Percentiles rank a stretch among this genome's conserved stretches.
These are phyloP conservation scores for Pandion haliaetus DNA, from an alignment of 2,113 vertebrate genomes.

Conservation along the genomic window DNA sequence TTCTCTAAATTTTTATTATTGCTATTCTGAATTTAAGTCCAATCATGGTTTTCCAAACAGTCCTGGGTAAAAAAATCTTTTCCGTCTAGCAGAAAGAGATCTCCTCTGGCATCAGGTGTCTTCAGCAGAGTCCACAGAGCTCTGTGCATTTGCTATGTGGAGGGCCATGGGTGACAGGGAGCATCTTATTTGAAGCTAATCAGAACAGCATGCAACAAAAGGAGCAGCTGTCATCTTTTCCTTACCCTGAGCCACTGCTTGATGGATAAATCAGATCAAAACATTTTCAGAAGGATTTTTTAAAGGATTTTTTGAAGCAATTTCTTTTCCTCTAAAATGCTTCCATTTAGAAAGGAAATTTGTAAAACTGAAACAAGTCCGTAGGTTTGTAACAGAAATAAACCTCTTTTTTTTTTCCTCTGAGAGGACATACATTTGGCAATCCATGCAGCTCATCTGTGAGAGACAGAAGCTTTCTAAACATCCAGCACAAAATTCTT, in stretches of 20 bases:
- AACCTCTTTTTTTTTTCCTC: not conserved
- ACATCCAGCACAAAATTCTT: not conserved
- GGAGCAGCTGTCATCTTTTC: constrained; percentile 15
- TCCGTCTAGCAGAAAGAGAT: not conserved
- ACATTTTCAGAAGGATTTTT: not conserved
- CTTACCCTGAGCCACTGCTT: not conserved
- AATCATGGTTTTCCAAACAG: not conserved
- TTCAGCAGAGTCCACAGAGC: not conserved
- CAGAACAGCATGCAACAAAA: constrained; percentile 3
- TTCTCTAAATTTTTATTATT: not conserved
- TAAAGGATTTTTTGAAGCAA: not conserved
- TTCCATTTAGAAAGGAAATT: constrained; percentile 1
- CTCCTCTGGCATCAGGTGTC: not conserved
- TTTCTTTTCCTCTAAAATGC: not conserved
- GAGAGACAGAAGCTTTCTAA: constrained; percentile 38
- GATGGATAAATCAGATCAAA: constrained; percentile 35
- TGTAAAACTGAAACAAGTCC: not conserved
- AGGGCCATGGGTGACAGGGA: not conserved
- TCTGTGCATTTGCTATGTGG: not conserved
- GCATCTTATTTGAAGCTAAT: not conserved
- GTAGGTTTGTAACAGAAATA: constrained; percentile 4
- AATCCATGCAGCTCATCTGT: constrained; percentile 11
- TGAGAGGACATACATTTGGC: constrained; percentile 60
- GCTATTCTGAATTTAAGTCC: not conserved
- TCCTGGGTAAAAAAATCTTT: not conserved